Conservation (phyloP, 1,140 invertebrate species). For the Zaprionus inermis region DNA sequence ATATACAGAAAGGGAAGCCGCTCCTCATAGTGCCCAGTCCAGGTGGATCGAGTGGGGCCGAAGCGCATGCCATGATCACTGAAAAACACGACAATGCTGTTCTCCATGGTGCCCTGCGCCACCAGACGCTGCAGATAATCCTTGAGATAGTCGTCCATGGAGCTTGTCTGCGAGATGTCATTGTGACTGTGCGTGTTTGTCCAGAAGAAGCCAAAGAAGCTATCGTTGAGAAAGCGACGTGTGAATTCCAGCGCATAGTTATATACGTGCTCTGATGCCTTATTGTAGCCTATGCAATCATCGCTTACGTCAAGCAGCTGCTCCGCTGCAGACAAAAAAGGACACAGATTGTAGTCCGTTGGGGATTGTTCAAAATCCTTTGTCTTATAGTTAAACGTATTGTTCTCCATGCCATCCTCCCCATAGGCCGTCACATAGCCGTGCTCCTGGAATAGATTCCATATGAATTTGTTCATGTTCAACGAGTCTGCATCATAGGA, state of each 20-base stretch:
- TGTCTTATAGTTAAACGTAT: conserved; percentile 93
- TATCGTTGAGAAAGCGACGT: conserved; percentile 85
- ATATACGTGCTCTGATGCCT: conserved; percentile 86
- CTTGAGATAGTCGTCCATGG: conserved; percentile 87
- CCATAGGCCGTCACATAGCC: conserved; percentile 92
- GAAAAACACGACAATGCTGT: conserved; percentile 91
- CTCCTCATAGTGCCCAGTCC: conserved; percentile 94
- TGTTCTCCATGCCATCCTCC: conserved; percentile 91
- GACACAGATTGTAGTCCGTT: conserved; percentile 92
- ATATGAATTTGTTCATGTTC: conserved; percentile 90
- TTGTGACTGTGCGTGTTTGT: conserved; percentile 91
- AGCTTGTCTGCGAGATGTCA: conserved; percentile 89
- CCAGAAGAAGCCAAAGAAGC: conserved; percentile 93
- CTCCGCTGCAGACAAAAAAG: conserved; percentile 89
- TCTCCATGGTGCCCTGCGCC: conserved; percentile 86
- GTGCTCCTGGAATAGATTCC: conserved; percentile 89
- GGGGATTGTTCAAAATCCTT: conserved; percentile 91
- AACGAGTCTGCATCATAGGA: conserved; percentile 84
- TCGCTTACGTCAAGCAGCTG: conserved; percentile 84
- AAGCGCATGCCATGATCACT: conserved; percentile 97
- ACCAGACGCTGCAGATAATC: conserved; percentile 87
- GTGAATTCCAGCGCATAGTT: conserved; percentile 87
- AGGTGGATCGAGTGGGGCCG: conserved; percentile 88
- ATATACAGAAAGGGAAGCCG: conserved; percentile 93
- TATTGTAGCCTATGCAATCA: conserved; percentile 86